These are phyloP conservation scores for Dromius quadrimaculatus DNA, from an alignment of 2,888 invertebrate genomes.

Conservation along the genomic window DNA sequence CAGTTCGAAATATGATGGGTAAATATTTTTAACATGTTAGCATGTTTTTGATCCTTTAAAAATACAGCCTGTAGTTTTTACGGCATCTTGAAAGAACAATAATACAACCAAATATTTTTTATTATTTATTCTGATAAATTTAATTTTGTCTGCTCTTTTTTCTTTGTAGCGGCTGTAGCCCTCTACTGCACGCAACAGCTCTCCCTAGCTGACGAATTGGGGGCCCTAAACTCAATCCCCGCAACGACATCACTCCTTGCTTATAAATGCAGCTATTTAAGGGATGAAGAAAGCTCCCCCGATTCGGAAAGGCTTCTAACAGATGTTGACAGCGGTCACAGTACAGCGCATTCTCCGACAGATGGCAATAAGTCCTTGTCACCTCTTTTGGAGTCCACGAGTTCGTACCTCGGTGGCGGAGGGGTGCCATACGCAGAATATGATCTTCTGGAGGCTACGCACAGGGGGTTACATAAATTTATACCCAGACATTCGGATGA, in stretches of 20 bases:
- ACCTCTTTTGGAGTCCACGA: constrained; percentile 71
- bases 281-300: constrained; percentile 87
- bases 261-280: constrained; percentile 79
- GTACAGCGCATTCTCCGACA: constrained; percentile 89
- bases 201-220: constrained; percentile 78
- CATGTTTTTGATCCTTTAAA: constrained; percentile 24
- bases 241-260: constrained; percentile 71
- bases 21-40: constrained; percentile 15
- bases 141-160: constrained; percentile 56
- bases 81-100: constrained; percentile 33
- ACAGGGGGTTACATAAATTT: constrained; percentile 95
- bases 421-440: constrained; percentile 79
- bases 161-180: constrained; percentile 76
- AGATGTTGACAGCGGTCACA: constrained; percentile 89
- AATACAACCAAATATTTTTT: constrained; percentile 29
- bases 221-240: constrained; percentile 56
- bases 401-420: constrained; percentile 75
- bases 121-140: not conserved
- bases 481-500: constrained; percentile 96
- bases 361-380: constrained; percentile 91
- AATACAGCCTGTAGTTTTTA: constrained; percentile 24
- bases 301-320: constrained; percentile 86
- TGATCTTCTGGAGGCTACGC: constrained; percentile 86
- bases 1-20: constrained; percentile 23
- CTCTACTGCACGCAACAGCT: constrained; percentile 72